Base-by-base conservation (phyloP, 2,888 invertebrate genomes). In the Drosophila lutescens region DNA sequence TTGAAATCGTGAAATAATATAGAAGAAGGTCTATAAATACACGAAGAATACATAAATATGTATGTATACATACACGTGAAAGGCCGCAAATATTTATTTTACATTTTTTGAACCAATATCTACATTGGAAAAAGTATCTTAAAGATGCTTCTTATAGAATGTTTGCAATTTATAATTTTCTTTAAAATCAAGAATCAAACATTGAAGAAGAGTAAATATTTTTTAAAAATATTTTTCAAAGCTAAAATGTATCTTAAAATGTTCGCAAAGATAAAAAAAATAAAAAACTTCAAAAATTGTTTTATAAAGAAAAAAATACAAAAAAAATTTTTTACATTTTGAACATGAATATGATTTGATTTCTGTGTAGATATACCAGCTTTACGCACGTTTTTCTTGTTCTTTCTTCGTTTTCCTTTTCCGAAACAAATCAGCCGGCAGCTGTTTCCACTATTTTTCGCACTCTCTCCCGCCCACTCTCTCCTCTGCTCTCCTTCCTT, bases 1-100 rank as follows among this genome's bases (percentile, higher is more conserved):
- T 43, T 46, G 49, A 43, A 67, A 55, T 54, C 20, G 32, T 41
- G 26, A 47, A 58, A 62, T 63, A 71, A 51, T 76, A 66, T 80
- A 47, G 58, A 80, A 70, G 69, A 36, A 34, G 23, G 36, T 17
- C 73, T 80, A 84, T 58, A 76, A 76, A 79, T 80, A 81, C 13
- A 20, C 51, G 44, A 38, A 15, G 8, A 49, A 55, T 38, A 50
- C 23, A 41, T 23, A 51, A 12, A 15, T 13, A 4, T 36, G 30
- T 40, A 58, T 15, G 41, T n/a, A 20, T 26, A 26, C 20, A 20
- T 20, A 20, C 26, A 26, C 26, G 26, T 26, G 26, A 5, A 26
- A 6, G 2, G 26, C 30, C 12, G 30, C 23, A 34, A 23, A 58
- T 10, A 40, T 12, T 26, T 23, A 20, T 20, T 40, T 30, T 38